Base-by-base conservation (phyloP, 2,888 invertebrate genomes). In the Drosophila tripunctata region DNA sequence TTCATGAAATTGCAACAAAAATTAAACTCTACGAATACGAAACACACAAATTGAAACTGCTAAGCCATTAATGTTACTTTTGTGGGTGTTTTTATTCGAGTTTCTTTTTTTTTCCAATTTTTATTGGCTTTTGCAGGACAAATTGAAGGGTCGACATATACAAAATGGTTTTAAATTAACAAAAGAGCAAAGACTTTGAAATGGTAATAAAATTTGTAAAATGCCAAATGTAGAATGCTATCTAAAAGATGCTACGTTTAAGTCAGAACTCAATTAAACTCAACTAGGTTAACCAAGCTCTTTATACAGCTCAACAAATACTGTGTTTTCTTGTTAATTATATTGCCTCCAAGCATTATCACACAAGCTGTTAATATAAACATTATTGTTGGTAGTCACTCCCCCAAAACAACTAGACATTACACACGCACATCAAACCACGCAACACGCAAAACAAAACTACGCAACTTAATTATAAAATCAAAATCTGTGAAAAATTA, bases 391-490 rank as follows among this genome's bases (percentile, higher is more conserved):
- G 56, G 56, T 24, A 24, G 60, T 27, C 69, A 52, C 52, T 48
- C 63, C 63, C n/a, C 21, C 31, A n/a, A 47, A n/a, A 15, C 40
- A 12, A 36, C 27, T 21, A n/a, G 8, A 21, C 7, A 17, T 36
- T 6, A 8, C 17, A 55, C 44, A 62, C 68, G 52, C 56, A 56
- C 44, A 48, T 17, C 33, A 43, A 44, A 45, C 38, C 33, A 61
- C 65, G 62, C 71, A n/a, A n/a, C n/a, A 69, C 64, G 60, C 68
- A 40, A 44, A 54, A 60, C 69, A 65, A 48, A 75, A 63, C 62
- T 67, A 63, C 38, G 69, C 80, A 69, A 65, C 76, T 82, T 83
- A 76, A 82, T 82, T 81, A 81, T 74, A 58, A 60, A 67, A 72
- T 43, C 54, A 58, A 65, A n/a, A 67, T 70, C 47, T 45, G 67